These are phyloP conservation scores for Epistrophe grossulariae DNA, from an alignment of 2,888 invertebrate species.

Conservation along the genomic window DNA sequence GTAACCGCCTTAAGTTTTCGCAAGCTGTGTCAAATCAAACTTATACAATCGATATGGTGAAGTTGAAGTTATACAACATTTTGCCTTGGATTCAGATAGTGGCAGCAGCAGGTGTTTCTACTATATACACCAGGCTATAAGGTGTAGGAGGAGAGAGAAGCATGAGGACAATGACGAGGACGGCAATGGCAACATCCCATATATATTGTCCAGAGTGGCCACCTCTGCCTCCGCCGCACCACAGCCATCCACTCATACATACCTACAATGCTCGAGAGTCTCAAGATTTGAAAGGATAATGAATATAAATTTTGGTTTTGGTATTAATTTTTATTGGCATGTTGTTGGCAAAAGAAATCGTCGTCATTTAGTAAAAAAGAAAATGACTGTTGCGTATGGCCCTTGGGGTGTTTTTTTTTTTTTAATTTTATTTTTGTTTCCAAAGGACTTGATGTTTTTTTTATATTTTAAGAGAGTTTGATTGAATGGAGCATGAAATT, in stretches of 20 bases:
- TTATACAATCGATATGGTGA: constrained; percentile 67
- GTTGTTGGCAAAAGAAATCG: constrained; percentile 49
- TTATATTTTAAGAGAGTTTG: constrained; percentile 17
- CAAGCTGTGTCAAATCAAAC: constrained; percentile 74
- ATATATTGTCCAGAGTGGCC: background rate
- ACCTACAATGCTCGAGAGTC: background rate
- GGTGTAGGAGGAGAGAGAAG: background rate
- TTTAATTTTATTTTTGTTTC: background rate
- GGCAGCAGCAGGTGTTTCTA: constrained; percentile 61
- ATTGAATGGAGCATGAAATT: constrained; percentile 58
- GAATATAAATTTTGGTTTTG: constrained; percentile 72
- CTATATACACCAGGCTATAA: background rate
- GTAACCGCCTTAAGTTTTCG: constrained; percentile 71
- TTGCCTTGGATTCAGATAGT: background rate
- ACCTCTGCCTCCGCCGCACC: background rate
- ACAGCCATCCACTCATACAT: too few species aligned
- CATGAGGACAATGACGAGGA: background rate
- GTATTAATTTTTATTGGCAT: constrained; percentile 71
- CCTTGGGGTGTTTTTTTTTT: constrained; percentile 24
- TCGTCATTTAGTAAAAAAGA: constrained; percentile 5
- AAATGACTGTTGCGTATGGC: constrained; percentile 10
- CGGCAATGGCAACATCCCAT: background rate
- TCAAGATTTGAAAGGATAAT: constrained; percentile 69
- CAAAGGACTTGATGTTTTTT: constrained; percentile 7
- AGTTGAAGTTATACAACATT: constrained; percentile 29